Evolutionary conservation across 2,797 vertebrate species (phyloP), one percentile per base, ranked within the genome.

Genomic region (Clarias laeviceps): DNA sequence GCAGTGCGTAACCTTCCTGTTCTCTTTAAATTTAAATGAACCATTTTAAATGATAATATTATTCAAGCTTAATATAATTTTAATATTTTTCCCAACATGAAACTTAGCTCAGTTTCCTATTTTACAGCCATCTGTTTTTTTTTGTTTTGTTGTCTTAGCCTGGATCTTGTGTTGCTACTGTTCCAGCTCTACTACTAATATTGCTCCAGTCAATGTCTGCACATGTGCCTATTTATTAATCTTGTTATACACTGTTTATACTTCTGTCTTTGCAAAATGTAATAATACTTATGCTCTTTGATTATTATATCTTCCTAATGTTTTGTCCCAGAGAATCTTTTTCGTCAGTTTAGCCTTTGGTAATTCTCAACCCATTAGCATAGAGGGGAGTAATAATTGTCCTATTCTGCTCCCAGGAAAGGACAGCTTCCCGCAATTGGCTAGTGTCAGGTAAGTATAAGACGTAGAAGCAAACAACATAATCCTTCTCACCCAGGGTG

Each of bases 1-100:
- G 61, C 77, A 18, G 59, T 45, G 72, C 8, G 82, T 87, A 88
- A 82, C 62, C 80, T 79, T 81, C 3, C 79, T 15, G 27, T 56
- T 54, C 40, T 54, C n/a, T 68, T 66, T 14, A 20, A 11, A 50
- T 54, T 65, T 40, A 66, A 66, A 81, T 66, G 40, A 66, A 40
- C n/a, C 45, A 29, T 80, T 80, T 50, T 50, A 65, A 80, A 66
- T 80, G 17, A 66, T 54, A 80, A 80, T 54, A 66, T 81, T 81
- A 56, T 66, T 54, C 40, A 66, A 81, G 79, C 32, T 66, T 66
- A 81, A 54, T 54, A 54, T 66, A 62, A 66, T 65, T 80, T 50
- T 32, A 66, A 81, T 66, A 66, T 80, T 22, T 80, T 56, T 66
- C 40, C 40, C 79, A 81, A 81, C 79, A 66, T 81, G 62, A 5